Evolutionary conservation across 2,888 invertebrate genomes (phyloP).

Genomic region (Callyntrura guangdongensis): DNA sequence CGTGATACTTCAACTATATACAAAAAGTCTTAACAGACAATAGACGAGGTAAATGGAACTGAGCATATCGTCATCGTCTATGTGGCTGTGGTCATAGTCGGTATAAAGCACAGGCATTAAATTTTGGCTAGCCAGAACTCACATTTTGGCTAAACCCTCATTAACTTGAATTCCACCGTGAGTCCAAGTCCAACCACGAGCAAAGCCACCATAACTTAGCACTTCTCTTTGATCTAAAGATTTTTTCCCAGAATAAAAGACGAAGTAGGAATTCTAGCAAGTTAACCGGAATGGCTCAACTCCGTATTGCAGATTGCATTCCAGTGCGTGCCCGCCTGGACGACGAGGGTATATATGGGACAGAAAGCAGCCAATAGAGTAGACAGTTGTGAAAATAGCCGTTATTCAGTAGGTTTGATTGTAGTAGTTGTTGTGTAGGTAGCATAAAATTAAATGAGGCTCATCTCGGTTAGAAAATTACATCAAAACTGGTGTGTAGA

Average conservation of each 20-base stretch:
- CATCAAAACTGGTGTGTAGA: constrained; percentile 52
- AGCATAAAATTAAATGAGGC: constrained; percentile 76
- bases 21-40: constrained; percentile 9
- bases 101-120: background rate
- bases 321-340: background rate
- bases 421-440: constrained; percentile 7
- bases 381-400: background rate
- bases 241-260: constrained; percentile 22
- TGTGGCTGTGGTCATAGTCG: background rate
- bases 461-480: constrained; percentile 74
- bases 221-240: background rate
- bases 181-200: constrained; percentile 21
- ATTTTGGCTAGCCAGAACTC: background rate
- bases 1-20: background rate
- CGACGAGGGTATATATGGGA: background rate
- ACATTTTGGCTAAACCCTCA: constrained; percentile 43
- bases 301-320: constrained; percentile 11
- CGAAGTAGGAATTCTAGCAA: constrained; percentile 24
- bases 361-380: background rate
- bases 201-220: background rate
- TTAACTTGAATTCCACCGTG: constrained; percentile 28
- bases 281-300: constrained; percentile 27
- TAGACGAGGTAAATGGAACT: background rate
- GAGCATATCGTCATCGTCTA: no score
- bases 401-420: constrained; percentile 13